Evolutionary conservation across 2,797 vertebrate species (phyloP).

Genomic region (Sphenopsis melanotis): DNA sequence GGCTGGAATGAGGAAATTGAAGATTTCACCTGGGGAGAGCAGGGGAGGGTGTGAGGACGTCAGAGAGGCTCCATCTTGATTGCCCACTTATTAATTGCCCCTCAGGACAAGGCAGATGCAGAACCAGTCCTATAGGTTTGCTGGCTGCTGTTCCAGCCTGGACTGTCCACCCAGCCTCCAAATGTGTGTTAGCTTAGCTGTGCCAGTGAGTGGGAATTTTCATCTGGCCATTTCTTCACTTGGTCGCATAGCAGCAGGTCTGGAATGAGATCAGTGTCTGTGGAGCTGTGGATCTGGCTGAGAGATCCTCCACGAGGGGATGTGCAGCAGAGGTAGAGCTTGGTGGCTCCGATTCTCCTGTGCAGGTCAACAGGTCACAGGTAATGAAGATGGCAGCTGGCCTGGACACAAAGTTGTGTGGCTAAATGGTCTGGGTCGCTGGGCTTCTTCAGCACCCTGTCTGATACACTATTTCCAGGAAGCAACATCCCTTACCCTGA

Average conservation of each 20-base stretch:
- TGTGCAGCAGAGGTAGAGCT: neutral
- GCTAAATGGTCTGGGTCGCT: neutral
- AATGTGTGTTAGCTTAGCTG: neutral
- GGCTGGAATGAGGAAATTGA: slow-evolving; percentile 53
- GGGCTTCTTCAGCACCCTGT: neutral
- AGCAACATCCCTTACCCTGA: neutral
- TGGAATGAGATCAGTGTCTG: neutral
- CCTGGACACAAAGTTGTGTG: rapidly evolving
- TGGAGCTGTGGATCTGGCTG: neutral
- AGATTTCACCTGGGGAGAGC: neutral
- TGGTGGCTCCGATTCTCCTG: neutral
- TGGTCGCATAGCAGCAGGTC: neutral
- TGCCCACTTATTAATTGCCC: neutral
- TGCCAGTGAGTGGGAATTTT: neutral
- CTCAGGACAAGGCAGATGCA: neutral
- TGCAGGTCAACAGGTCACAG: rapidly evolving
- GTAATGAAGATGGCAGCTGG: neutral
- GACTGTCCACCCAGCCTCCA: neutral
- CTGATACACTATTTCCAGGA: neutral
- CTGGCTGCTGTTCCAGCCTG: neutral
- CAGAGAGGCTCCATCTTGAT: neutral
- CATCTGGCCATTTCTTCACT: neutral
- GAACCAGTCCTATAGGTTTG: neutral
- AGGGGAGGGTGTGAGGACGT: neutral
- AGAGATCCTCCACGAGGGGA: neutral